Conservation (phyloP, 2,797 vertebrate species). For the Microctenopoma steveboyesi region DNA sequence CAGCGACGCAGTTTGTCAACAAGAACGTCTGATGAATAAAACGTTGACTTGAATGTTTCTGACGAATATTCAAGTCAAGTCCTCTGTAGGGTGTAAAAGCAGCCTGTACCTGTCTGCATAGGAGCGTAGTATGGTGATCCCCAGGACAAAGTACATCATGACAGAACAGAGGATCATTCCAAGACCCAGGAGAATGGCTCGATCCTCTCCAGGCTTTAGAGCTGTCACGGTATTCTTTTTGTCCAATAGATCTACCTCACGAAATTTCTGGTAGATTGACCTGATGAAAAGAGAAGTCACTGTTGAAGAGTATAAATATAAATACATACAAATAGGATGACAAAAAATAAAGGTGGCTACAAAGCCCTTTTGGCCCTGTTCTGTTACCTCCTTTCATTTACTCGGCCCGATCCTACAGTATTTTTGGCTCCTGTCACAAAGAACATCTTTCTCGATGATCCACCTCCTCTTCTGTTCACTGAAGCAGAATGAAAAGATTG, state of each 20-base stretch:
- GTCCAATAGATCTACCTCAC: constrained; percentile 91
- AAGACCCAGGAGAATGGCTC: constrained; percentile 93
- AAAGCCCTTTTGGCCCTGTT: neutral
- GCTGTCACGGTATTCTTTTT: constrained; percentile 96
- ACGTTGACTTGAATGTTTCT: constrained; percentile 13
- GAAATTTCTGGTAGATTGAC: constrained; percentile 95
- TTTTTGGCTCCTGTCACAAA: constrained; percentile 91
- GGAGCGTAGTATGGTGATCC: constrained; percentile 90
- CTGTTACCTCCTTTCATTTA: constrained; percentile 90
- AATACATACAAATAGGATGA: neutral
- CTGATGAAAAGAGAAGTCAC: constrained; percentile 65
- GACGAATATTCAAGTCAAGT: constrained; percentile 12
- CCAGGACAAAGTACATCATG: constrained; percentile 97
- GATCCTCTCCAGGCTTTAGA: constrained; percentile 92
- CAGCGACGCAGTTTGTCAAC: constrained; percentile 44
- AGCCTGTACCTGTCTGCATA: constrained; percentile 91
- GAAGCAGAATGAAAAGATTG: constrained; percentile 76
- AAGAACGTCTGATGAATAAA: constrained; percentile 48
- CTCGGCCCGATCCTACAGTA: constrained; percentile 77
- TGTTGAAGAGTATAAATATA: neutral
- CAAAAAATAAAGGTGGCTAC: neutral
- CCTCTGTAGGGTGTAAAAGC: neutral
- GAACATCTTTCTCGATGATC: constrained; percentile 91
- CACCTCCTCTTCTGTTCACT: constrained; percentile 74
- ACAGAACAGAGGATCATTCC: constrained; percentile 94